Conservation (phyloP, 2,113 vertebrate species). For the Cairina moschata region DNA sequence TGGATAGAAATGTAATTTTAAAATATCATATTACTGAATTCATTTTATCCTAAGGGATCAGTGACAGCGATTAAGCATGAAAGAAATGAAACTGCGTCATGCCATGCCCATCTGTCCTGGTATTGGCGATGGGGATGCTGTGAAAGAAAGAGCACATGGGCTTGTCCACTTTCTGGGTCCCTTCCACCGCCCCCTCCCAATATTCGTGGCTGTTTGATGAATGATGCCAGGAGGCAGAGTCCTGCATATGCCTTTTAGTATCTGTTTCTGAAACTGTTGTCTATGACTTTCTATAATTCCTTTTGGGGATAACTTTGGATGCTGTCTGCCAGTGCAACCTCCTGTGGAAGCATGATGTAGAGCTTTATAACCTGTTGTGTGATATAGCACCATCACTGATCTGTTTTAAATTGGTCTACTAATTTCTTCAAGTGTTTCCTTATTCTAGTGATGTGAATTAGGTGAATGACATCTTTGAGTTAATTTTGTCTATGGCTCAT, state of each 20-base stretch:
- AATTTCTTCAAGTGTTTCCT: not conserved
- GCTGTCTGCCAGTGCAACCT: not conserved
- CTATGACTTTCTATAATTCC: not conserved
- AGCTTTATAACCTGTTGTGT: not conserved
- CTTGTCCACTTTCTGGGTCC: not conserved
- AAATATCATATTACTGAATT: not conserved
- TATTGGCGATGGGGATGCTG: not conserved
- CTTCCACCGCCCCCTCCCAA: not conserved
- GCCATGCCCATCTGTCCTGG: not conserved
- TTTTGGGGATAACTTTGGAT: not conserved
- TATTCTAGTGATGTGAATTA: slow-evolving; percentile 3
- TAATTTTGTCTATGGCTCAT: not conserved
- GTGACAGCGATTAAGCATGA: not conserved
- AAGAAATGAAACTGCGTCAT: not conserved
- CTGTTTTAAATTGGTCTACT: not conserved
- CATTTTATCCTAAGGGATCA: not conserved
- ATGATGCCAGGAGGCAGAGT: not conserved
- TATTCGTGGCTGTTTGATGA: not conserved
- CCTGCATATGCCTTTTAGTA: not conserved
- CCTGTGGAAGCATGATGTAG: not conserved
- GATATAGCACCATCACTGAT: not conserved
- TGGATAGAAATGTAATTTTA: not conserved
- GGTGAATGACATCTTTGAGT: not conserved
- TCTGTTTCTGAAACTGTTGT: not conserved
- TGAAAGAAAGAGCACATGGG: not conserved